phyloP scores from a whole-genome alignment of 2,113 vertebrate genomes.

The Ivindomyrus marchei region DNA sequence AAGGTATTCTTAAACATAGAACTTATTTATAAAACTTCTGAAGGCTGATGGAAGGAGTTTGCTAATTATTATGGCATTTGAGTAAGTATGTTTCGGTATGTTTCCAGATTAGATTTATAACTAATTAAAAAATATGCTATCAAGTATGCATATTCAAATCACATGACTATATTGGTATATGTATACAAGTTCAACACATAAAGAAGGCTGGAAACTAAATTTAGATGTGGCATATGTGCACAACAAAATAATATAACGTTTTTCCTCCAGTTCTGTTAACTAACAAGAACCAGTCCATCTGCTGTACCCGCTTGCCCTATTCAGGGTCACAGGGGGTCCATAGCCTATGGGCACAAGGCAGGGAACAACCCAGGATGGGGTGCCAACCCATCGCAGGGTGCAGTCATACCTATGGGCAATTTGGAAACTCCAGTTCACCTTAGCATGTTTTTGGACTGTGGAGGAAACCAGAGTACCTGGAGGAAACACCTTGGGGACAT shows the following conservation, averaged over 20 bases:
- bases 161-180: not conserved
- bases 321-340: not conserved
- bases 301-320: not conserved
- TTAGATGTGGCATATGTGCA: not conserved
- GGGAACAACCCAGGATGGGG: not conserved
- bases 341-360: not conserved
- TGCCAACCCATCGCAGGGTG: not conserved
- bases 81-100: not conserved
- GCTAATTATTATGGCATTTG: not conserved
- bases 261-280: not conserved
- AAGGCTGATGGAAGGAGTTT: not conserved
- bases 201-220: not conserved
- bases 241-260: not conserved
- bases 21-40: conserved; percentile 29
- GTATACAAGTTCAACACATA: not conserved
- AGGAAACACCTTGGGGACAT: not conserved
- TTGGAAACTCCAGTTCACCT: not conserved
- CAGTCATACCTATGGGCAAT: not conserved
- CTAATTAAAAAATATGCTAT: not conserved
- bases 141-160: not conserved
- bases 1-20: conserved; percentile 43
- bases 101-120: not conserved
- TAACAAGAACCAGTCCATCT: not conserved
- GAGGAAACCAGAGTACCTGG: not conserved
- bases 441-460: not conserved